Conservation (phyloP, 1,140 invertebrate genomes). For the Drosophila lini region DNA sequence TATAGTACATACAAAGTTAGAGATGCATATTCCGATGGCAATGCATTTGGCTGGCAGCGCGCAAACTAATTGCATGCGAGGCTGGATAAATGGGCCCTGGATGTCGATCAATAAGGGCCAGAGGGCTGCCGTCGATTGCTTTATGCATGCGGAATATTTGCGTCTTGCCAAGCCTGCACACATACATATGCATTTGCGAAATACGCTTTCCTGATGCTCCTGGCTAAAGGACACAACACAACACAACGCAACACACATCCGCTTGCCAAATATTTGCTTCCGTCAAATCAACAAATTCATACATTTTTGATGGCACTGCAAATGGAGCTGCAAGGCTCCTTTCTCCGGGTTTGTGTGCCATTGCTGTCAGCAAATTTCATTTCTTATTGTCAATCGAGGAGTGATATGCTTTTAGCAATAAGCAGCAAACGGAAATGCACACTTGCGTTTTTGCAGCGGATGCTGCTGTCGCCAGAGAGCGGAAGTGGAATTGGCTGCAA, state of each 20-base stretch:
- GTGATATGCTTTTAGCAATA: slow-evolving; percentile 61
- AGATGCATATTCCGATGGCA: background rate
- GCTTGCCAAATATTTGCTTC: slow-evolving; percentile 73
- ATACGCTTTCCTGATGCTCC: slow-evolving; percentile 39
- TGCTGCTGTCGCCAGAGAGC: slow-evolving; percentile 44
- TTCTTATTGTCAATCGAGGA: slow-evolving; percentile 69
- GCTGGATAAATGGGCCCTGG: slow-evolving; percentile 22
- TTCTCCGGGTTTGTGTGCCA: slow-evolving; percentile 17
- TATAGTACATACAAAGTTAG: no score
- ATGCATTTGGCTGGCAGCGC: slow-evolving; percentile 28
- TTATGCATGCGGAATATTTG: slow-evolving; percentile 42
- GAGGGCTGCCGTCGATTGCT: slow-evolving; percentile 28
- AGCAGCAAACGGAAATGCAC: slow-evolving; percentile 64
- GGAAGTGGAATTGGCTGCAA: slow-evolving; percentile 57
- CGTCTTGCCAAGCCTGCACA: slow-evolving; percentile 21
- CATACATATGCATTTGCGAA: slow-evolving; percentile 3
- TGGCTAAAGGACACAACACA: slow-evolving; percentile 18
- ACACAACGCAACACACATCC: slow-evolving; percentile 49
- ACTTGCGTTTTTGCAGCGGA: slow-evolving; percentile 58
- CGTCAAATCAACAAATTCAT: slow-evolving; percentile 78
- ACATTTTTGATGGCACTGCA: slow-evolving; percentile 70
- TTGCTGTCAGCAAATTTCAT: slow-evolving; percentile 56
- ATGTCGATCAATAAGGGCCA: slow-evolving; percentile 27
- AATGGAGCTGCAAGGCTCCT: slow-evolving; percentile 49
- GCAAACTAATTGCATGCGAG: slow-evolving; percentile 55